Base-by-base conservation (phyloP, 2,113 vertebrate species). In the Blennius ocellaris region DNA sequence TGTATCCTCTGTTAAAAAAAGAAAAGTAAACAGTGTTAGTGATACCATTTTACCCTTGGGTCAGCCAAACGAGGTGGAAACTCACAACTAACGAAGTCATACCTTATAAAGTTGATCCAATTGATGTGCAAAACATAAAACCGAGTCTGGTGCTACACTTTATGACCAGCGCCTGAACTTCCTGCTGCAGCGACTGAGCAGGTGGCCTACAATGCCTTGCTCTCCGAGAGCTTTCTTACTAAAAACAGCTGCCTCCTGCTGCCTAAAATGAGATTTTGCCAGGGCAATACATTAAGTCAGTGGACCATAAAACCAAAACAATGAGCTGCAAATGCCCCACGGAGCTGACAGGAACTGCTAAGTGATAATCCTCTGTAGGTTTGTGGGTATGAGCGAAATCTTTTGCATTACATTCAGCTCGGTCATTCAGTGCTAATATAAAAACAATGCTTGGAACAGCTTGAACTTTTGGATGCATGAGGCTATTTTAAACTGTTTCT, bases 1-100 rank as follows among this genome's bases (percentile, higher is more conserved):
- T 94, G 94, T 21, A 84, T 61, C 75, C 90, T 93, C 94, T 95
- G 81, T 53, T 53, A 1, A 68, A 72, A 44, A 69, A 14, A 61
- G 7, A 30, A 4, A 30, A 39, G 45, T 48, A 7, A 7, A 48
- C 12, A 48, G 2, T 30, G 21, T 30, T 30, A 30, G 21, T 30
- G 21, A 30, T 30, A 30, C 21, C 21, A 30, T 30, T 30, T 30
- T 30, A 30, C 21, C 21, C 21, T 30, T 30, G 21, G 21, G n/a
- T n/a, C n/a, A n/a, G n/a, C n/a, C n/a, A n/a, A n/a, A n/a, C n/a
- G n/a, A n/a, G 21, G 21, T 30, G 21, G 21, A 30, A 30, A 30
- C 21, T 30, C 21, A 30, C 21, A 30, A 30, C 21, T 30, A 30
- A 30, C 21, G 2, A 30, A 30, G 21, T 30, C 21, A 30, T 30